These are phyloP conservation scores for Canis aureus DNA, from an alignment of 2,113 vertebrate species.

Conservation along the genomic window DNA sequence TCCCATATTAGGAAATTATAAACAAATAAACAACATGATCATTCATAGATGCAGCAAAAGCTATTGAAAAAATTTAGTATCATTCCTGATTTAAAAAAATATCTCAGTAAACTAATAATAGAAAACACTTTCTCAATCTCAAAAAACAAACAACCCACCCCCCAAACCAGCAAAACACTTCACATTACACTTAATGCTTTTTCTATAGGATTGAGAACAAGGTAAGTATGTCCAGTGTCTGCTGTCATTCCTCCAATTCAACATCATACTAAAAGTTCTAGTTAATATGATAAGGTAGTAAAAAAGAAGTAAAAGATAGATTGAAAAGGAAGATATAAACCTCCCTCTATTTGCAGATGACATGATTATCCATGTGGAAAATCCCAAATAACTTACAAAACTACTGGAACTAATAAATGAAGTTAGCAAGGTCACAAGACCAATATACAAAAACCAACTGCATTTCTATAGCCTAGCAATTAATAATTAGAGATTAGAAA, in stretches of 20 bases:
- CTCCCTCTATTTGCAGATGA: background rate
- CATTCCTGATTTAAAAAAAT: background rate
- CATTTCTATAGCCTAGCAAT: background rate
- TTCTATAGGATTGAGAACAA: background rate
- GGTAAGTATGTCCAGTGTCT: background rate
- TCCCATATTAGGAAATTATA: background rate
- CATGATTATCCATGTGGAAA: background rate
- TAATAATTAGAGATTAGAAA: background rate
- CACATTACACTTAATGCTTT: background rate
- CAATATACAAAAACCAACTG: background rate
- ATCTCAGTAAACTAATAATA: background rate
- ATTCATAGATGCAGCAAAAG: background rate
- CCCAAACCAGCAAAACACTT: background rate
- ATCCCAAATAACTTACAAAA: background rate
- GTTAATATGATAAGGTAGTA: background rate
- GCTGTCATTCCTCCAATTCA: background rate
- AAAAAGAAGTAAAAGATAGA: conserved; percentile 3
- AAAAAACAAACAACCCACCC: background rate
- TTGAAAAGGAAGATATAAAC: background rate
- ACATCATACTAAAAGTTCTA: background rate
- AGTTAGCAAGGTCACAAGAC: background rate
- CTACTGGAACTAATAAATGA: conserved; percentile 10
- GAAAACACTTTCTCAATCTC: background rate
- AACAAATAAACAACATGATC: background rate
- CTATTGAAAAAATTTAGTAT: background rate